Evolutionary conservation across 2,888 invertebrate genomes (phyloP), one percentile per base, ranked within the genome.

Genomic region (Dascillus cervinus): DNA sequence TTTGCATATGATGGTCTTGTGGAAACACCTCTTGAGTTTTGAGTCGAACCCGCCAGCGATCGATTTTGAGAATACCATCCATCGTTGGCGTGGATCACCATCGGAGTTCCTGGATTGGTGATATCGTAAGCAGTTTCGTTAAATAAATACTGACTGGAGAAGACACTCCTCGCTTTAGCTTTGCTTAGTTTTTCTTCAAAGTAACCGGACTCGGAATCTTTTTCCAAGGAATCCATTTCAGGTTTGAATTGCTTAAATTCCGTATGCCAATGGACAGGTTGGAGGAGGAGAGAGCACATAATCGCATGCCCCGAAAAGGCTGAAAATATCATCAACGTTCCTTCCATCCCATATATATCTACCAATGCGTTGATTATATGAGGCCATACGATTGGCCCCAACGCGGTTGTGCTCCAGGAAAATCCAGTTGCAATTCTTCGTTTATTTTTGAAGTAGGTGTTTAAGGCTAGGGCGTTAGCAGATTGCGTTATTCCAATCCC

Each of bases 211-310:
- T 41, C 26, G 22, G 25, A 13, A 26, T 34, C 23, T 34, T 38
- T 32, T 9, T 35, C 27, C 11, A 28, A 4, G 19, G 11, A 6
- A 20, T 20, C 13, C 10, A 13, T 3, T 13, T 14, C 22, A 6
- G 11, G 9, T 17, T 17, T 14, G 17, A 6, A 34, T 36, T 12
- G 55, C 55, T 37, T 55, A 46, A 64, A 67, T 52, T 73, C 73
- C 3, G 72, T 65, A 54, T 85, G 84, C 81, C 79, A 80, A 56
- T 77, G 76, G 1, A 84, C 81, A 2, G 85, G 85, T 52, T 84
- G 84, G 22, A 83, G 63, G 29, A 85, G 60, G 34, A 80, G 64
- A 2, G 81, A 72, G 44, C 77, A 78, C 13, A 76, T 76, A 27
- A 82, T 61, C 0, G 80, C 73, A 52, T 85, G 79, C 30, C 81